Percentiles rank a stretch among this genome's conserved stretches.
phyloP scores from a whole-genome alignment of 2,888 invertebrate species.

The Melangyna quadrimaculata region DNA sequence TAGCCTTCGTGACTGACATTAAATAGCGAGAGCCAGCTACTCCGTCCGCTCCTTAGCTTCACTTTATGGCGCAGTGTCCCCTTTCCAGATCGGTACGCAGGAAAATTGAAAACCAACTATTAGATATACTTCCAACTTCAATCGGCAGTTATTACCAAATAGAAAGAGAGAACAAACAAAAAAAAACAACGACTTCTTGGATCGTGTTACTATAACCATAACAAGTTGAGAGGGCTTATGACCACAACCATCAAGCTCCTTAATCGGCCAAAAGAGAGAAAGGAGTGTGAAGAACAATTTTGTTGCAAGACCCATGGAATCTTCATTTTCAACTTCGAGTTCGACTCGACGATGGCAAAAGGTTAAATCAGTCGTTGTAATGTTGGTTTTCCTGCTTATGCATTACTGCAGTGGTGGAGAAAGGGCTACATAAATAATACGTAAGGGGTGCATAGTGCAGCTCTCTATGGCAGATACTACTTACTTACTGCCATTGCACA shows the following conservation, averaged over 20 bases:
- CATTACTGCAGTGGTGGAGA: background rate
- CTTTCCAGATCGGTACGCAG: conserved; percentile 51
- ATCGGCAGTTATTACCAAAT: conserved; percentile 55
- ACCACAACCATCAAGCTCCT: conserved; percentile 4
- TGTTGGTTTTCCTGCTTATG: conserved; percentile 28
- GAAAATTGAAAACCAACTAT: conserved; percentile 60
- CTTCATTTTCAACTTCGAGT: conserved; percentile 28
- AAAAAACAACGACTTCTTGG: conserved; percentile 3
- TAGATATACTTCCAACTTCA: conserved; percentile 42
- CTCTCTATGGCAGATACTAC: background rate
- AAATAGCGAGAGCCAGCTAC: conserved; percentile 43
- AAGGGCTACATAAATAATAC: background rate
- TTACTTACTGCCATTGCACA: background rate
- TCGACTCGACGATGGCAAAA: conserved; percentile 13
- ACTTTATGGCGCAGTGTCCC: conserved; percentile 24
- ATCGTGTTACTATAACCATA: conserved; percentile 42
- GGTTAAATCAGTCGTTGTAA: conserved; percentile 36
- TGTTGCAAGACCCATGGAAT: conserved; percentile 42
- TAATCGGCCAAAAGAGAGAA: conserved; percentile 33
- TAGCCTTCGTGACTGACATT: conserved; percentile 69
- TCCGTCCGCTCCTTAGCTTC: background rate
- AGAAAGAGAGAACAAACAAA: no score
- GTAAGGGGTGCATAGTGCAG: conserved; percentile 16
- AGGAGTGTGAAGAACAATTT: conserved; percentile 55
- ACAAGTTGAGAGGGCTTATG: background rate